A percentile compares a stretch with the other conserved stretches of the same genome.
Evolutionary conservation across 1,140 invertebrate genomes (phyloP).

Genomic region (Drosophila gunungcola): DNA sequence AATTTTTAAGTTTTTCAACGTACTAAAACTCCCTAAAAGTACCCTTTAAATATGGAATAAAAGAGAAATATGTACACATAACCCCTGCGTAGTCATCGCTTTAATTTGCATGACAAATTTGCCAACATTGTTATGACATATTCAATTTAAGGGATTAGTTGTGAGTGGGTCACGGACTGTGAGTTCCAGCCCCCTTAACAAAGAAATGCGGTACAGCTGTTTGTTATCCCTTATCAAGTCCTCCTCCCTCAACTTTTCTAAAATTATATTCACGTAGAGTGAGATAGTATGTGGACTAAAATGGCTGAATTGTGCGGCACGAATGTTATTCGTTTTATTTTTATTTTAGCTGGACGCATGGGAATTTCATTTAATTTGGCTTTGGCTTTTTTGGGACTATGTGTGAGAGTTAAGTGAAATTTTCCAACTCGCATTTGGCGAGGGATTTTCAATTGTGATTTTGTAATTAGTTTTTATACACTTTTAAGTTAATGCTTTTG

Average conservation of each 20-base stretch:
- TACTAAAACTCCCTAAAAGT: conserved; percentile 1
- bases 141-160: conserved; percentile 83
- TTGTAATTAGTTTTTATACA: conserved; percentile 44
- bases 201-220: conserved; percentile 17
- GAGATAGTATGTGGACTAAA: conserved; percentile 34
- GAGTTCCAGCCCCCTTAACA: neutral
- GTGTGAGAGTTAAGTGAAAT: conserved; percentile 24
- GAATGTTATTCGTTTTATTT: conserved; percentile 30
- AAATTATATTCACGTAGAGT: conserved; percentile 24
- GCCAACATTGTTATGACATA: conserved; percentile 82
- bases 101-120: conserved; percentile 83
- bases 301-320: conserved; percentile 36
- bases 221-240: conserved; percentile 48
- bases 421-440: conserved; percentile 22
- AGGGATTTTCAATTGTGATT: conserved; percentile 48
- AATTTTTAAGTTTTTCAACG: no score
- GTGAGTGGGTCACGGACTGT: conserved; percentile 35
- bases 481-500: conserved; percentile 4
- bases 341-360: conserved; percentile 29
- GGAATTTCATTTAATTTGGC: conserved; percentile 63
- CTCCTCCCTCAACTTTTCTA: neutral
- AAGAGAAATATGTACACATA: conserved; percentile 28
- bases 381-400: conserved; percentile 24
- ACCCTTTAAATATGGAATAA: conserved; percentile 26
- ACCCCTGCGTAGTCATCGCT: conserved; percentile 71